These are phyloP conservation scores for Galerucella calmariensis DNA, from an alignment of 2,888 invertebrate genomes.

Conservation along the genomic window DNA sequence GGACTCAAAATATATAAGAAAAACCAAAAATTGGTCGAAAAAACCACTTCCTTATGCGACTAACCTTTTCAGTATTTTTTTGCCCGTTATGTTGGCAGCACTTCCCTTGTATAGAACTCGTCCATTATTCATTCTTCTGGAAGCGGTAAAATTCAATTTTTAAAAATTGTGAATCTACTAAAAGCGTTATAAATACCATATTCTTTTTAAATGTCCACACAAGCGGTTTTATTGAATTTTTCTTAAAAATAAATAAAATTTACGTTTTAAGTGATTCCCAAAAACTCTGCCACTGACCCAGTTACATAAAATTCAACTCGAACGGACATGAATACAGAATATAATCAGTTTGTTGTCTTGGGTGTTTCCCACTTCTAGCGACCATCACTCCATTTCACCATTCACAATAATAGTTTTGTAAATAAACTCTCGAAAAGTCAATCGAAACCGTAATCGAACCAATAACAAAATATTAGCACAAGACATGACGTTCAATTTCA, in stretches of 20 bases:
- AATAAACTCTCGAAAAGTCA: slow-evolving; percentile 9
- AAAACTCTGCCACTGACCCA: not conserved
- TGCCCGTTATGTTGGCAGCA: too few species aligned
- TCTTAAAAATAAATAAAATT: not conserved
- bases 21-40: too few species aligned
- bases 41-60: too few species aligned
- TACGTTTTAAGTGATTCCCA: not conserved
- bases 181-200: too few species aligned
- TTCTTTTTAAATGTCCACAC: not conserved
- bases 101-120: too few species aligned
- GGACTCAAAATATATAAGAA: too few species aligned
- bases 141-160: too few species aligned
- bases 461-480: not conserved
- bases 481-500: not conserved
- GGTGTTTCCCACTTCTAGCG: slow-evolving; percentile 26
- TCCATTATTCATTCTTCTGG: too few species aligned
- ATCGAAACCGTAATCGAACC: not conserved
- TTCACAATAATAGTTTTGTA: not conserved
- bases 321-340: not conserved
- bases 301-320: not conserved
- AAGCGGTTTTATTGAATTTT: not conserved
- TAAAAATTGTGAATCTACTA: too few species aligned
- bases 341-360: slow-evolving; percentile 18
- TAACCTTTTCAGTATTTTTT: too few species aligned
- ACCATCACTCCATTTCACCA: not conserved